phyloP scores from a whole-genome alignment of 37 sponge, comb jelly and placozoan species.

The Amphimedon queenslandica region DNA sequence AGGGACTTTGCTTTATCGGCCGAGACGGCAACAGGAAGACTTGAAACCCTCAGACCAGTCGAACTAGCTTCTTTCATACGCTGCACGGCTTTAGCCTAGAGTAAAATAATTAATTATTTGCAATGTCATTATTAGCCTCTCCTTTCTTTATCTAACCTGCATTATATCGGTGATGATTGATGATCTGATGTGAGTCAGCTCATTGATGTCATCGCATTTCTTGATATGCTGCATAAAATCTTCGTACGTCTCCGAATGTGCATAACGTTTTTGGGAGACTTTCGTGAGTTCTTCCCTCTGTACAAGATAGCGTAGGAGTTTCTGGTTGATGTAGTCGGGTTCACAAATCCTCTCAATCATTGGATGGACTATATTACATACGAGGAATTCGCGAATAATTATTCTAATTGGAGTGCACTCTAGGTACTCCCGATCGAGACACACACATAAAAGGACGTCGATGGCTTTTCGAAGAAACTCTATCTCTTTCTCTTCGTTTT shows the following conservation, averaged over 20 bases:
- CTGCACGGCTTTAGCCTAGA: slow-evolving; percentile 63
- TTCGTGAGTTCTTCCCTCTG: slow-evolving; percentile 55
- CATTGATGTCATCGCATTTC: slow-evolving; percentile 48
- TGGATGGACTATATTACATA: slow-evolving; percentile 61
- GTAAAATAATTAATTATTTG: background rate
- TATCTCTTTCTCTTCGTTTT: slow-evolving; percentile 49
- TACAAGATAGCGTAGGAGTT: slow-evolving; percentile 50
- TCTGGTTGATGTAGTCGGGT: slow-evolving; percentile 90
- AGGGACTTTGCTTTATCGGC: slow-evolving; percentile 67
- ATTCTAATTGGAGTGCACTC: slow-evolving; percentile 56
- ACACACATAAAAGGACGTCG: slow-evolving; percentile 68
- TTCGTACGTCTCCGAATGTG: slow-evolving; percentile 60
- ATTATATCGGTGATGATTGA: slow-evolving; percentile 82
- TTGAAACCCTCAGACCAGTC: slow-evolving; percentile 41
- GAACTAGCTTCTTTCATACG: slow-evolving; percentile 55
- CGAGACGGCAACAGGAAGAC: slow-evolving; percentile 66
- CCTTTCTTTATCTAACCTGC: slow-evolving; percentile 31
- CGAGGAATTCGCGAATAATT: slow-evolving; percentile 62
- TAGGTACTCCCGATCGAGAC: slow-evolving; percentile 40
- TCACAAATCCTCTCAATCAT: slow-evolving; percentile 77
- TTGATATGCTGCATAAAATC: slow-evolving; percentile 75
- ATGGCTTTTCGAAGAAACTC: slow-evolving; percentile 64
- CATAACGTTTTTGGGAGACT: slow-evolving; percentile 31
- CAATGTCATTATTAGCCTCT: background rate
- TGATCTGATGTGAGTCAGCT: slow-evolving; percentile 65